These are phyloP conservation scores for Phaenicophaeus curvirostris DNA, from an alignment of 2,797 vertebrate genomes.

Conservation along the genomic window DNA sequence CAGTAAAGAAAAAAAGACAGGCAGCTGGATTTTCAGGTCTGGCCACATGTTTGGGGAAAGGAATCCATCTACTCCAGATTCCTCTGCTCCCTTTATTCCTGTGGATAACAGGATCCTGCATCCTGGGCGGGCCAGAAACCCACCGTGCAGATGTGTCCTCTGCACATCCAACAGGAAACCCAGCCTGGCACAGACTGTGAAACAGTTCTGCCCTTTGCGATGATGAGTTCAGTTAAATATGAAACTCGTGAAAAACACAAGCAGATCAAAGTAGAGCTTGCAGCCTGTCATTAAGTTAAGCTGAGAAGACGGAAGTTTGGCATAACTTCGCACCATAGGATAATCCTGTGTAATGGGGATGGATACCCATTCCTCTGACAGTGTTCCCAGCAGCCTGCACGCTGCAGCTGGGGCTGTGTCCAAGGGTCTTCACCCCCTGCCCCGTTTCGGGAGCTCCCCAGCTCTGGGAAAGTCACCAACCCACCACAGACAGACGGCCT, in stretches of 20 bases:
- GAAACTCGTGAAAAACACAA: conserved; percentile 24
- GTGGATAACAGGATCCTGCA: background rate
- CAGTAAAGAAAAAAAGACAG: conserved; percentile 21
- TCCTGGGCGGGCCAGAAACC: background rate
- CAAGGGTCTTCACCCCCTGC: background rate
- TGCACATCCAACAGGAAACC: background rate
- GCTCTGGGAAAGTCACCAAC: background rate
- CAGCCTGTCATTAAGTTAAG: conserved; percentile 36
- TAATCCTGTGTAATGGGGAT: background rate
- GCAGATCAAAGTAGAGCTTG: conserved; percentile 3
- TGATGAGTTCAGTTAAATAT: background rate
- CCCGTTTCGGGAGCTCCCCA: background rate
- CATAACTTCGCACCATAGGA: background rate
- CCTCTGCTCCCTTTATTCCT: background rate
- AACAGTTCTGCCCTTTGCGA: background rate
- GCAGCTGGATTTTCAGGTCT: conserved; percentile 54
- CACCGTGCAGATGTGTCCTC: background rate
- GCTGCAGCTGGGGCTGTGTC: accelerated
- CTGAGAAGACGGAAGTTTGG: background rate
- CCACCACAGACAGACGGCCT: accelerated
- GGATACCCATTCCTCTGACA: background rate
- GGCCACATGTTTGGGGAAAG: conserved; percentile 26
- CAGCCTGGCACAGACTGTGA: conserved; percentile 34
- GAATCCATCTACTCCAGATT: conserved; percentile 25
- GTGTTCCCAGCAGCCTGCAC: background rate